These are phyloP conservation scores for Phalacrocorax aristotelis DNA, from an alignment of 2,113 vertebrate species.

Conservation along the genomic window DNA sequence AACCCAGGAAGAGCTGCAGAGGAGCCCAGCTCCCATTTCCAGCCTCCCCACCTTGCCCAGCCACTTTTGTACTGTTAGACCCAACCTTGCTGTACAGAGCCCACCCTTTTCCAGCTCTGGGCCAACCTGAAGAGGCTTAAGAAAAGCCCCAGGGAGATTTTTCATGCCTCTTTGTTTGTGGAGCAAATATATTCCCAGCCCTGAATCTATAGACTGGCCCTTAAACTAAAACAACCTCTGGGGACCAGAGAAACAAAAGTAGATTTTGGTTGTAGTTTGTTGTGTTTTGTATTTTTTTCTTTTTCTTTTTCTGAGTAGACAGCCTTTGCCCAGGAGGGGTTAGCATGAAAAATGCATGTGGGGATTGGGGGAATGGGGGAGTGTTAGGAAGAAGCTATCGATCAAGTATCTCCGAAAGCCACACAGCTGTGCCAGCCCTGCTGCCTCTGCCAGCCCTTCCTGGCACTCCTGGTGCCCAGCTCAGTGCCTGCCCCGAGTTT, in stretches of 20 bases:
- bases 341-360: slow-evolving; percentile 77
- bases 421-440: slow-evolving; percentile 75
- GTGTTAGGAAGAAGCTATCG: slow-evolving; percentile 69
- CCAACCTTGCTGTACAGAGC: background rate
- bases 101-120: background rate
- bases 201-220: slow-evolving; percentile 67
- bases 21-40: background rate
- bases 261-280: slow-evolving; percentile 38
- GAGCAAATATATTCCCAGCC: slow-evolving; percentile 63
- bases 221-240: slow-evolving; percentile 58
- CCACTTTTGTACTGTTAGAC: background rate
- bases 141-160: slow-evolving; percentile 12
- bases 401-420: slow-evolving; percentile 77
- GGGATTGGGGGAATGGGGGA: slow-evolving; percentile 56
- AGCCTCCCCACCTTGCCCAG: background rate
- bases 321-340: slow-evolving; percentile 63
- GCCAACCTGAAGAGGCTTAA: slow-evolving; percentile 4
- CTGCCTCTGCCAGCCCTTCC: background rate
- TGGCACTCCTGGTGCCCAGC: accelerated
- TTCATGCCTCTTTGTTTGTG: slow-evolving; percentile 50
- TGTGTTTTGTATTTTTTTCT: slow-evolving; percentile 16
- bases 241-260: slow-evolving; percentile 56
- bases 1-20: background rate
- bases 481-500: accelerated
- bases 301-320: slow-evolving; percentile 30